Evolutionary conservation across 2,888 invertebrate species (phyloP), one percentile per base, ranked within the genome.

Genomic region (Meiosimyza decipiens): DNA sequence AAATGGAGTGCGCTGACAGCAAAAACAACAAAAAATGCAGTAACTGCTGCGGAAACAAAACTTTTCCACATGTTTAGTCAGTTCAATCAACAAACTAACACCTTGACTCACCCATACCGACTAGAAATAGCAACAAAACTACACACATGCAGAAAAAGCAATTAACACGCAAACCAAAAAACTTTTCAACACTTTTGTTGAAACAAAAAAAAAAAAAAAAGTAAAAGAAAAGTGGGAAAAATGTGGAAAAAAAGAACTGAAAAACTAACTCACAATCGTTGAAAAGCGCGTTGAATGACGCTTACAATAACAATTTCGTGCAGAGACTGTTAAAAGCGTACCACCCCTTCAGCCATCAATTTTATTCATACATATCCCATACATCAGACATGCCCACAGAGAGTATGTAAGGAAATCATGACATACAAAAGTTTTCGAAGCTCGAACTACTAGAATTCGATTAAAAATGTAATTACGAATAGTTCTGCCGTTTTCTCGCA

Each of bases 401-500:
- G 4, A 4, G 28, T 28, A 28, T 28, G 28, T 28, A 28, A 28
- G 6, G 68, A 13, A 59, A 15, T 57, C 57, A 12, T 49, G 68
- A 57, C 2, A 57, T 11, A 51, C 50, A 18, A 59, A 68, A 47
- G 49, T 59, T 68, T 59, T 12, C 33, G 22, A 68, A 49, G 62
- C 54, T 70, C 18, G 18, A 54, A 63, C 63, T 70, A 40, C 6
- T 9, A 40, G 47, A 63, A 70, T 70, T 63, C 63, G 62, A 62
- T 70, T 70, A 70, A 70, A 70, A 70, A 62, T 54, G 54, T 63
- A 70, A 70, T 70, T 52, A 63, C 51, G 51, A 28, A 18, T 49
- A 50, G 62, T 62, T 64, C 11, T 15, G 9, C n/a, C 16, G 11
- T 18, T n/a, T 13, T 18, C 59, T 59, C 9, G 13, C 12, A 33